Evolutionary conservation across 2,888 invertebrate species (phyloP), one percentile per base, ranked within the genome.

Genomic region (Chloromyia formosa): DNA sequence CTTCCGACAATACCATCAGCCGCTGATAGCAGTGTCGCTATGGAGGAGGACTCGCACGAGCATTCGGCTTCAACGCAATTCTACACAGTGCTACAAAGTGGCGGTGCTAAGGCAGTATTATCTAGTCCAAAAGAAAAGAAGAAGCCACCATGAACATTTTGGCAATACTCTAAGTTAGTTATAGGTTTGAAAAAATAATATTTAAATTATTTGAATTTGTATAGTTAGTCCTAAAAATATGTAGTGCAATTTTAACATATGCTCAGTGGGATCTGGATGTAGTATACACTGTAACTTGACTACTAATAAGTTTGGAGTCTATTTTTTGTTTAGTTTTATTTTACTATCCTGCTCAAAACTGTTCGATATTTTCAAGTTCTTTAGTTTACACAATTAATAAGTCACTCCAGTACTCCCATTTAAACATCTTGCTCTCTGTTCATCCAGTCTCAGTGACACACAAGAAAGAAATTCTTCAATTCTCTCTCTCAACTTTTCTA

Each of bases 1-100:
- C 85, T 92, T 74, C 90, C 92, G 40, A 92, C 92, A 14, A 92
- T 92, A 80, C 92, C 92, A 14, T 92, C 92, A 2, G 91, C 92
- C 0, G 90, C 92, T 1, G 92, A 92, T 81, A 91, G 89, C 78
- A 91, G 91, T 79, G 89, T 91, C 80, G 89, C 90, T 75, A 85
- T 90, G 82, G 91, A 91, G 75, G 91, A 91, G 77, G 90, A 90
- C 56, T 85, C 87, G 74, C 75, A 77, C 23, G 81, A 80, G 68
- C 79, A 80, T 35, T 79, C 79, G 40, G 77, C 54, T 16, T 76
- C 76, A n/a, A 77, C 79, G 45, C 79, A 79, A 75, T 80, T 79
- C 58, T 80, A 80, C 71, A 79, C 80, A 45, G 79, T 80, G 61
- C 75, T 81, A 12, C 79, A 80, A 62, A 77, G 78, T 76, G 79